These are phyloP conservation scores for Clitarchus hookeri DNA, from an alignment of 2,888 invertebrate species.

Conservation along the genomic window DNA sequence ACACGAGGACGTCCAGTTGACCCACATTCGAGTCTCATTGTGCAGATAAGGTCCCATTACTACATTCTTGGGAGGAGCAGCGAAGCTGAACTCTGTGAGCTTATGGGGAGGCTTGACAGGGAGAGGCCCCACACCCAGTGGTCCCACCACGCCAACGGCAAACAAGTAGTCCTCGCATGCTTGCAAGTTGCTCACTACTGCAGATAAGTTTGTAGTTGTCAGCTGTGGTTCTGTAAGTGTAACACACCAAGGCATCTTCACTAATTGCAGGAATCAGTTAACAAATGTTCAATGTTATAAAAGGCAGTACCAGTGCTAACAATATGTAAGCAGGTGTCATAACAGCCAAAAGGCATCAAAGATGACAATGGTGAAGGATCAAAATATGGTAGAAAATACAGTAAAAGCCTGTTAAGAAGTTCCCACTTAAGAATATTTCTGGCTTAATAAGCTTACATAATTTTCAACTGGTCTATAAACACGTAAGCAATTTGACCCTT, in stretches of 20 bases:
- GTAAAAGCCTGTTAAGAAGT: no score
- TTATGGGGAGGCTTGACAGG: constrained; percentile 58
- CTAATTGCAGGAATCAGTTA: no score
- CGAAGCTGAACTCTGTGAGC: constrained; percentile 64
- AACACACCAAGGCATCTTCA: not conserved
- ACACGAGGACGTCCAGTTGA: constrained; percentile 77
- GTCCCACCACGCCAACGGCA: constrained; percentile 68
- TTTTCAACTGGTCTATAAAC: no score
- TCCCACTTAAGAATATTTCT: no score
- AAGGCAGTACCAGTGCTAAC: no score
- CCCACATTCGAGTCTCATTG: constrained; percentile 58
- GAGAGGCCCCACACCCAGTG: constrained; percentile 70
- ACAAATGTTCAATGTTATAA: no score
- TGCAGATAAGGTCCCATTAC: constrained; percentile 53
- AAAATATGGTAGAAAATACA: no score
- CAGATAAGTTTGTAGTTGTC: constrained; percentile 60
- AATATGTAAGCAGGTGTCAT: no score
- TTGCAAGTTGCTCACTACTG: constrained; percentile 64
- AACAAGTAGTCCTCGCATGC: constrained; percentile 77
- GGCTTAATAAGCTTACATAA: no score
- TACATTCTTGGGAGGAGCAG: constrained; percentile 72
- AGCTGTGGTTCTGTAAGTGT: constrained; percentile 55
- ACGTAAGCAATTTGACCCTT: no score
- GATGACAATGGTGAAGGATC: no score
- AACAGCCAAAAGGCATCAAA: no score